Evolutionary conservation across 2,797 vertebrate genomes (phyloP), one percentile per base, ranked within the genome.

Genomic region (Orientallactaga sibirica): DNA sequence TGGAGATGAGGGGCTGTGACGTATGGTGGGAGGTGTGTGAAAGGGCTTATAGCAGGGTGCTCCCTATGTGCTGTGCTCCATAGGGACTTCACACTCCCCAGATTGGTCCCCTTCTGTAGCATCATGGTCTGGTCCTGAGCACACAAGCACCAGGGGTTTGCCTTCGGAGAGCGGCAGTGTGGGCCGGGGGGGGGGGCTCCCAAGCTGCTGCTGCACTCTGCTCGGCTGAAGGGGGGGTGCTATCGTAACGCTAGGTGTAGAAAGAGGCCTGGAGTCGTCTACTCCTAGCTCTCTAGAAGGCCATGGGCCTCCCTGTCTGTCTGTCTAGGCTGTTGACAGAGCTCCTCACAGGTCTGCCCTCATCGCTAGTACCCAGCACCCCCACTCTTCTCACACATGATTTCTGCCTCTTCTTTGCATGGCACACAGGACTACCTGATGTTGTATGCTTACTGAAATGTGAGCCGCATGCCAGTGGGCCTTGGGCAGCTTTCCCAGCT

Each of bases 71-170:
- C 27, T 29, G 2, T 48, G 29, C 62, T 24, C 19, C 24, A 10
- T 5, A n/a, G 86, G 52, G 8, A 0, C 4, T 7, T 62, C 64
- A 43, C n/a, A 20, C 0, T 0, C 68, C 29, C 16, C 0, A 8
- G 71, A 11, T 70, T 71, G n/a, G 12, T 8, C 24, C 76, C 33
- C 3, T 77, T 16, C 48, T 67, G 55, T 20, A 37, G 11, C 48
- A 48, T 48, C 48, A 48, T 48, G 48, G 48, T 7, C 48, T 48
- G 48, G 68, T 9, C 33, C 71, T 24, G 55, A 79, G 12, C 41
- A 5, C 11, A 27, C 20, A 37, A 48, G 68, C 41, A 83, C 75
- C 3, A 61, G n/a, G 86, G 25, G 16, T 52, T 24, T 85, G 78
- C 67, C 43, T 55, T 75, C 64, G 62, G 48, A 87, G 37, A 33